These are phyloP conservation scores for Isaurus tuberculatus DNA, from an alignment of 92 coral and sea anemone species.

Conservation along the genomic window DNA sequence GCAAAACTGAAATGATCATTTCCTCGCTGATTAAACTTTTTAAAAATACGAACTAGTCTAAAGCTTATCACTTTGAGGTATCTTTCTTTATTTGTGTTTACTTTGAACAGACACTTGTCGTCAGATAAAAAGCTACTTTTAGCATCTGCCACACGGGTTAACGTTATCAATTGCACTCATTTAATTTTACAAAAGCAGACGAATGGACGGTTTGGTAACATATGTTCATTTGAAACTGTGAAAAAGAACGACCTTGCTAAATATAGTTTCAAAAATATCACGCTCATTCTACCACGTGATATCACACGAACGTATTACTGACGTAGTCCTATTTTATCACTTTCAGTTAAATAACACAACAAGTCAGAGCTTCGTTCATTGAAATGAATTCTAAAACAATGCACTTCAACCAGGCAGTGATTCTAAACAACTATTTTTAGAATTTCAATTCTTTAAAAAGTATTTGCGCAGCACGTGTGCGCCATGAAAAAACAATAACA, in stretches of 20 bases:
- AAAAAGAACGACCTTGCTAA: neutral
- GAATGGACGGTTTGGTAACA: constrained; percentile 30
- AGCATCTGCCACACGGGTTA: constrained; percentile 40
- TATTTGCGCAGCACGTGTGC: constrained; percentile 31
- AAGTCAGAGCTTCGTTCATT: neutral
- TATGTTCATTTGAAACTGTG: constrained; percentile 15
- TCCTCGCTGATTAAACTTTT: neutral
- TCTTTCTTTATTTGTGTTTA: neutral
- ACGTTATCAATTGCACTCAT: constrained; percentile 18
- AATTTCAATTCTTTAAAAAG: neutral
- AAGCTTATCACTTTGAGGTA: neutral
- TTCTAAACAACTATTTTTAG: constrained; percentile 9
- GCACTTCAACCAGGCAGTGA: neutral
- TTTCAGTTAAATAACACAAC: neutral
- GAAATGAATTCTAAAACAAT: constrained; percentile 10
- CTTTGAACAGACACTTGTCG: neutral
- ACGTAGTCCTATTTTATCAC: neutral
- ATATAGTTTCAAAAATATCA: neutral
- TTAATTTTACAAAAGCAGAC: constrained; percentile 9
- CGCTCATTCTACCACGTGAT: neutral
- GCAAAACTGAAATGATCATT: neutral
- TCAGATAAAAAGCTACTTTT: constrained; percentile 3
- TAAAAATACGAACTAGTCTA: neutral
- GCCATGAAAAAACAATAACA: neutral
- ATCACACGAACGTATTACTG: neutral